Evolutionary conservation across 2,888 invertebrate species (phyloP).

Genomic region (Antheraea assamensis): DNA sequence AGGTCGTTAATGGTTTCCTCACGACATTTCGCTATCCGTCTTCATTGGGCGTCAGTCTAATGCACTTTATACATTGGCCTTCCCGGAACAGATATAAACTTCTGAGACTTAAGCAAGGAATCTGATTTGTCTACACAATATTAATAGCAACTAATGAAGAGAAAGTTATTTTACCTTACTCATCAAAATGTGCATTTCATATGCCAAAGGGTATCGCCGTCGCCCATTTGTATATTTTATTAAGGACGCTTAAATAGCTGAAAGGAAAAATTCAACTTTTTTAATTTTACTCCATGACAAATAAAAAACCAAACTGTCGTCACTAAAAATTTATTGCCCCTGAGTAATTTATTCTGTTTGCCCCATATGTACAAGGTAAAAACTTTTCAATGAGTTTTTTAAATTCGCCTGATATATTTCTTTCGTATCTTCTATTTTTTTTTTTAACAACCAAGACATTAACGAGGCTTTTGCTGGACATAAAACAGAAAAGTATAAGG

Average conservation of each 20-base stretch:
- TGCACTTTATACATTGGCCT: neutral
- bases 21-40: neutral
- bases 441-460: too few species aligned
- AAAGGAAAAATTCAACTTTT: conserved; percentile 29
- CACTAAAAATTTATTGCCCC: neutral
- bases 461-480: too few species aligned
- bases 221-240: conserved; percentile 57
- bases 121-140: neutral
- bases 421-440: conserved; percentile 31
- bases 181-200: too few species aligned
- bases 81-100: neutral
- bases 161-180: conserved; percentile 47
- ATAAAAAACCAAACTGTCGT: neutral
- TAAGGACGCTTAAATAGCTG: conserved; percentile 52
- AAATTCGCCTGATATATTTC: conserved; percentile 45
- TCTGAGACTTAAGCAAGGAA: neutral
- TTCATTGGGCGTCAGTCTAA: neutral
- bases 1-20: neutral
- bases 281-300: neutral
- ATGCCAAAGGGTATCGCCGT: conserved; percentile 51
- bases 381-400: conserved; percentile 45
- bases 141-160: neutral
- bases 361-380: conserved; percentile 50
- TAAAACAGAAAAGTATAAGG: too few species aligned
- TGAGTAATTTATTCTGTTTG: conserved; percentile 49